A percentile compares a stretch with the other conserved stretches of the same genome.
phyloP scores from a whole-genome alignment of 2,797 vertebrate species.

The Tympanoctomys barrerae region DNA sequence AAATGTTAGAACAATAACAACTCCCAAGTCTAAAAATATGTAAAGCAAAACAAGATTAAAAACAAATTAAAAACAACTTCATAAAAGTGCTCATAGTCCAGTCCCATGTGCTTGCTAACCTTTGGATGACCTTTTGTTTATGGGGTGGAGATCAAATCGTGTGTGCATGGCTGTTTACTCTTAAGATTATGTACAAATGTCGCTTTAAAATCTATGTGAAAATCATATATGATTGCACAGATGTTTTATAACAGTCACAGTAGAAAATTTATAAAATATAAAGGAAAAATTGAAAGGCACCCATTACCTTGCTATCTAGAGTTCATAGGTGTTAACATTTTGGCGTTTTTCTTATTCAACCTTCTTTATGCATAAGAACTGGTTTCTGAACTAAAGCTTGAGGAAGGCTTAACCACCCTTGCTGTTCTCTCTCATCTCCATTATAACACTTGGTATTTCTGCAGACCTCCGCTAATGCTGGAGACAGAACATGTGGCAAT shows the following conservation, averaged over 20 bases:
- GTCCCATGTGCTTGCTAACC: not conserved
- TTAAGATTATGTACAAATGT: not conserved
- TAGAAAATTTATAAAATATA: not conserved
- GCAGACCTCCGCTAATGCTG: not conserved
- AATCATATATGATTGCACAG: not conserved
- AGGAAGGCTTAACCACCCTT: not conserved
- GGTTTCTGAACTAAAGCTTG: not conserved
- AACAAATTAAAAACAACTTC: not conserved
- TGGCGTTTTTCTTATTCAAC: not conserved
- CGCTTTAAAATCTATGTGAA: not conserved
- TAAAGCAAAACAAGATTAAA: not conserved
- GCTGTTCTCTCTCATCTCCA: too few species aligned
- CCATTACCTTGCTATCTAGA: not conserved
- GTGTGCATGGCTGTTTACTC: not conserved
- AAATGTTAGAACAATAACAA: not conserved
- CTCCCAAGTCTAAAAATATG: not conserved
- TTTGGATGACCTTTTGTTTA: not conserved
- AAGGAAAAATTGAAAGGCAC: not conserved
- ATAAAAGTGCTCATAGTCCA: not conserved
- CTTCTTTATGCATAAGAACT: not conserved
- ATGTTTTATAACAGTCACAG: not conserved
- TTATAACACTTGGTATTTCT: not conserved
- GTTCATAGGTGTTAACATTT: not conserved
- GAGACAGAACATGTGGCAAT: rapidly evolving
- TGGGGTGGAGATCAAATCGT: not conserved